These are phyloP conservation scores for Polydrusus tereticollis DNA, from an alignment of 2,888 invertebrate genomes.

Conservation along the genomic window DNA sequence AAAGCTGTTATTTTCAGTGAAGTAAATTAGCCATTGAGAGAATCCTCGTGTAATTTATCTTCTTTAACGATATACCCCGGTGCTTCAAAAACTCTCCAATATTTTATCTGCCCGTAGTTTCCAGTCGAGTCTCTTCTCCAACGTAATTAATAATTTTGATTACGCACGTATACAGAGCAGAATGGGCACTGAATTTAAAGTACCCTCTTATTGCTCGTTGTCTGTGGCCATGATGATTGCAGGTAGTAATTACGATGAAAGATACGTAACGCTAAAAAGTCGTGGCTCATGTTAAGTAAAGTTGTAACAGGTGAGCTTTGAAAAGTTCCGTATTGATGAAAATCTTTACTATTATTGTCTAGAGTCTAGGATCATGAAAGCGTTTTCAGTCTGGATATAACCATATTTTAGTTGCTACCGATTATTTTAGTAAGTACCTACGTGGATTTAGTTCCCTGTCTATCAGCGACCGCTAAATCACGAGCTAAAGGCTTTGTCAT, in stretches of 20 bases:
- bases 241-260: neutral
- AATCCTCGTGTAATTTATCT: neutral
- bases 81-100: neutral
- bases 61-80: neutral
- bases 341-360: too few relatives aligned
- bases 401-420: too few relatives aligned
- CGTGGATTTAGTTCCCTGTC: too few relatives aligned
- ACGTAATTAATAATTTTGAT: slow-evolving; percentile 2
- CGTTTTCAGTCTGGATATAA: too few relatives aligned
- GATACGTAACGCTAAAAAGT: neutral
- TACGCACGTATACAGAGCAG: neutral
- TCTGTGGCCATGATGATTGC: neutral
- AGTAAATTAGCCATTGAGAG: neutral
- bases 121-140: neutral
- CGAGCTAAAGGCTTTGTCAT: too few relatives aligned
- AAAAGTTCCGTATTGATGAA: neutral
- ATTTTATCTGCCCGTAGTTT: neutral
- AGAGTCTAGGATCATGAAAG: too few relatives aligned
- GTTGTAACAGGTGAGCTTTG: neutral
- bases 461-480: too few relatives aligned
- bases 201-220: neutral
- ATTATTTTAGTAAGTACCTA: too few relatives aligned
- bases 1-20: neutral
- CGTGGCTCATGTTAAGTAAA: neutral
- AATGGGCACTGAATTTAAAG: neutral